Percentiles rank a stretch among this genome's conserved stretches.
These are phyloP conservation scores for Synchiropus splendidus DNA, from an alignment of 2,113 vertebrate species.

Conservation along the genomic window DNA sequence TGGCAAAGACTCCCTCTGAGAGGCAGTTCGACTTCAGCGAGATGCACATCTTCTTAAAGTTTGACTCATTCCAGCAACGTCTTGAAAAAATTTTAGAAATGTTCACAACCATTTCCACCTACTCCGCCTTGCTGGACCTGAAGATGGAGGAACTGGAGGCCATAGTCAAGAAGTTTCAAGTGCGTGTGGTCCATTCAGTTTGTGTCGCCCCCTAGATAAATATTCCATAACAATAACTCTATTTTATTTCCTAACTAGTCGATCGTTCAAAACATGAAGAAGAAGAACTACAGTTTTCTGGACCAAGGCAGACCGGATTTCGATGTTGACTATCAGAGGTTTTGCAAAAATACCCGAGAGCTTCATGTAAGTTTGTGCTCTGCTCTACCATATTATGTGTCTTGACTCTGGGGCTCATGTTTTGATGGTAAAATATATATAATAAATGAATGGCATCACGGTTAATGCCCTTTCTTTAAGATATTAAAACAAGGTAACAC, in stretches of 20 bases:
- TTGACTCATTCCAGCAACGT: conserved; percentile 68
- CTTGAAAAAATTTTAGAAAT: conserved; percentile 80
- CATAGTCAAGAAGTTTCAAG: conserved; percentile 77
- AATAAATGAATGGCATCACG: too few species aligned
- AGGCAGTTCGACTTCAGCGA: conserved; percentile 92
- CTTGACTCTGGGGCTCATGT: too few species aligned
- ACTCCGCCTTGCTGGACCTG: conserved; percentile 77
- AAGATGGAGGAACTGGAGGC: conserved; percentile 84
- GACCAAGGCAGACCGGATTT: conserved; percentile 86
- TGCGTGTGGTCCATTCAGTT: conserved; percentile 24
- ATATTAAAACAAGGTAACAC: too few species aligned
- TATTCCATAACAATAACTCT: too few species aligned
- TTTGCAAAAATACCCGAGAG: conserved; percentile 76
- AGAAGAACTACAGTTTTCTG: conserved; percentile 80
- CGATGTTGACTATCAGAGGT: conserved; percentile 86
- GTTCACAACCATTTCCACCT: conserved; percentile 74
- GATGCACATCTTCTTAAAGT: conserved; percentile 81
- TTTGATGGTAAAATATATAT: too few species aligned
- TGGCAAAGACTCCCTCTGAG: conserved; percentile 72
- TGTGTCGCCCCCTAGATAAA: too few species aligned
- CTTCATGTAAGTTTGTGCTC: conserved; percentile 77
- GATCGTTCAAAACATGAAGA: conserved; percentile 76
- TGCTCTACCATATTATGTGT: too few species aligned
- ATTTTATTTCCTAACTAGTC: conserved; percentile 49
- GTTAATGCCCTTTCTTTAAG: too few species aligned